Base-by-base conservation (phyloP, 2,888 invertebrate genomes). In the Netelia fuscicornis region DNA sequence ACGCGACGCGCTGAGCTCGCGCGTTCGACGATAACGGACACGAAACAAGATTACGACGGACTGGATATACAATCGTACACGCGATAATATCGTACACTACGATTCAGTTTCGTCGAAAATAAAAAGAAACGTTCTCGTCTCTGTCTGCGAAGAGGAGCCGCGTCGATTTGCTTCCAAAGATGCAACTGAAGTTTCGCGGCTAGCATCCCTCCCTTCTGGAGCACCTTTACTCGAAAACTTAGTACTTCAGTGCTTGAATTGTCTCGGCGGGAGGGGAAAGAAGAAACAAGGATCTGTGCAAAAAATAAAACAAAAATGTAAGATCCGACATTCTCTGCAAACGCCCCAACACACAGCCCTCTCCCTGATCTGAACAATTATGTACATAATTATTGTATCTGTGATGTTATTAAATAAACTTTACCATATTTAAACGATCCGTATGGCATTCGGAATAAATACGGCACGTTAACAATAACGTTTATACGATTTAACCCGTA, bases 341-440 rank as follows among this genome's bases (percentile, higher is more conserved):
- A 48, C 48, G 2, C 30, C 17, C 37, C 42, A 56, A 56, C 20
- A 20, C 72, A 37, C 20, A 58, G 44, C 25, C 54, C 37, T 52
- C 48, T 54, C 77, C 67, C 84, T 88, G 88, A 88, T 86, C 89
- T 88, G 88, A 86, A 90, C 90, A 90, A 90, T 90, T 91, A 89
- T 93, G 93, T 92, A 93, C 90, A 93, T 93, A 92, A 92, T 93
- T 92, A 93, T 92, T 92, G 91, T 93, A 93, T 93, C 93, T 93
- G 93, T 93, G 92, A 93, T 92, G 92, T 93, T 92, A 93, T 92
- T 90, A 91, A 92, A 92, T 92, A 92, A 92, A 92, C 90, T 92
- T 92, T 92, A 93, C 90, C 91, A 92, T 91, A 92, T 92, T 92
- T 92, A 92, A 93, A 89, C 80, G 79, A 87, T 76, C 76, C 81